Evolutionary conservation across 2,113 vertebrate genomes (phyloP).

Genomic region (Eidolon helvum): DNA sequence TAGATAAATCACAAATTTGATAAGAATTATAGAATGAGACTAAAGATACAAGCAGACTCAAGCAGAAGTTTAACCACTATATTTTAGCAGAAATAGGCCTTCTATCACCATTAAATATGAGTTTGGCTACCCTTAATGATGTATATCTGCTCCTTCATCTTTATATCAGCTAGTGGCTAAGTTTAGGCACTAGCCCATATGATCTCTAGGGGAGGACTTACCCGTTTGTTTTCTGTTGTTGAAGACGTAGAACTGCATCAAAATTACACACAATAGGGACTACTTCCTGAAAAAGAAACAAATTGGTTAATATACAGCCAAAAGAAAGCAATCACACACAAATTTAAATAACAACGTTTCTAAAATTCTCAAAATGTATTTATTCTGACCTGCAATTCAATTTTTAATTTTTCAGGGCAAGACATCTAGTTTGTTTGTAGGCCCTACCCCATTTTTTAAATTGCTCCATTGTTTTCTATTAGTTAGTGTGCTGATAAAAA

Average conservation of each 20-base stretch:
- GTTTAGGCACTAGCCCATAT: background rate
- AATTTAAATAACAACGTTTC: background rate
- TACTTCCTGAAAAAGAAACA: background rate
- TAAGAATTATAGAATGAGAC: background rate
- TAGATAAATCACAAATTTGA: background rate
- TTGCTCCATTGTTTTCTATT: background rate
- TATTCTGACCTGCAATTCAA: background rate
- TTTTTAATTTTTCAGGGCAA: background rate
- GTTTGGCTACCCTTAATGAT: background rate
- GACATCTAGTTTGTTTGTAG: background rate
- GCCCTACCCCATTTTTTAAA: background rate
- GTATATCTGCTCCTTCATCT: background rate
- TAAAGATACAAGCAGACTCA: background rate
- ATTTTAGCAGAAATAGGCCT: background rate
- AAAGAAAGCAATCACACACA: background rate
- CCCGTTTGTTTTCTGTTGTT: background rate
- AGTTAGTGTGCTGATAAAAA: background rate
- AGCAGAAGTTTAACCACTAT: background rate
- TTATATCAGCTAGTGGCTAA: background rate
- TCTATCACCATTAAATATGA: background rate
- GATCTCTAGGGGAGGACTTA: background rate
- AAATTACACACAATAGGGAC: background rate
- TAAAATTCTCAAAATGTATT: background rate
- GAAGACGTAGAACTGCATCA: background rate
- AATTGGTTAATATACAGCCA: background rate